Evolutionary conservation across 1,140 invertebrate genomes (phyloP), one percentile per base, ranked within the genome.

Genomic region (Drosophila neocordata): DNA sequence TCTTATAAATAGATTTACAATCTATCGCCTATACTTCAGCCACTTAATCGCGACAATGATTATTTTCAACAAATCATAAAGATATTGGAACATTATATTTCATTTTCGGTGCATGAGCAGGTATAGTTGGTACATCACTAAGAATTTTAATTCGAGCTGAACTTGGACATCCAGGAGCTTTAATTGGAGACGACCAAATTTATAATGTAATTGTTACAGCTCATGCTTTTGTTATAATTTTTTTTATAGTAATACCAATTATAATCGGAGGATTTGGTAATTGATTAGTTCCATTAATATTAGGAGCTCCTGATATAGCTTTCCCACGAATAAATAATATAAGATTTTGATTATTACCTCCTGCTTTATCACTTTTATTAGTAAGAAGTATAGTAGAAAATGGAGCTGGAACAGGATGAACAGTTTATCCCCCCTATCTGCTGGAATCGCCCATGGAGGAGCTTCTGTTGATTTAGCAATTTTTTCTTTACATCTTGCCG

Each of bases 211-310:
- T 96, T 91, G 93, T 96, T 15, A 96, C 95, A 8, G 92, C 93
- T 5, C 95, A 96, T 93, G 95, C 94, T 68, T 95, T 96, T 92
- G 89, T 96, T 77, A 96, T 96, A 94, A 95, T 96, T 94, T 96
- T 96, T 79, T 92, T 96, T 93, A 95, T 95, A 92, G 94, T 96
- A 66, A 96, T 96, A 93, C 95, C 95, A 56, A 93, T 95, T 91
- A 93, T 96, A 93, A 95, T 96, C 93, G 95, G 95, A 51, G 95
- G 95, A 77, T 96, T 96, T 93, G 95, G 95, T 74, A 96, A 96
- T 92, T 96, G 94, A 93, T 91, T 96, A 91, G 91, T 96, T 4
- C 95, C 95, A 41, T 85, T 96, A 92, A 95, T 96, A 93, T 65
- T 96, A 76, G 94, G 94, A 72, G 93, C 93, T 0, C 94, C 94